A percentile compares a stretch with the other conserved stretches of the same genome.
phyloP scores from a whole-genome alignment of 2,797 vertebrate genomes.

The Tiaroga cobitis region DNA sequence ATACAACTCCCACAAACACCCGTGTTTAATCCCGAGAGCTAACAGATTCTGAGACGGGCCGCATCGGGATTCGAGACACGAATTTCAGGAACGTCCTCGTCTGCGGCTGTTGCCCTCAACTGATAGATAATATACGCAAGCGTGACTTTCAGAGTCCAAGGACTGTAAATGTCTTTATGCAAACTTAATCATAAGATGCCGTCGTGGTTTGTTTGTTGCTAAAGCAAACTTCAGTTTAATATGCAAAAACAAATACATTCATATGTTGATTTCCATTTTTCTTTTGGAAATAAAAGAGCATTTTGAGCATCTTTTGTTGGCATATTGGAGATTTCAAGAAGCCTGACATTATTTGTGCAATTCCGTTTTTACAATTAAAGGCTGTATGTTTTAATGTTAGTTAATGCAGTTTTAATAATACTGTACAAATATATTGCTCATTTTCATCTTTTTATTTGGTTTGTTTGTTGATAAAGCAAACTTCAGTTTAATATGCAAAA shows the following conservation, averaged over 20 bases:
- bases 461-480: too few species aligned
- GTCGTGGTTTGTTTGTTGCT: not conserved
- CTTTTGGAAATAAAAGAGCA: too few species aligned
- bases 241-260: not conserved
- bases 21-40: not conserved
- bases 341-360: not conserved
- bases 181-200: not conserved
- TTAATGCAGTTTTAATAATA: too few species aligned
- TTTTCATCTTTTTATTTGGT: too few species aligned
- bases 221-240: not conserved
- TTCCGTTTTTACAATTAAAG: not conserved
- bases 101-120: not conserved
- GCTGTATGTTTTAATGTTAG: too few species aligned
- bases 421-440: not conserved
- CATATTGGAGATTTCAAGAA: not conserved
- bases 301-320: not conserved
- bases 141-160: constrained; percentile 17
- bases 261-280: not conserved
- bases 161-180: not conserved
- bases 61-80: not conserved
- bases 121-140: not conserved
- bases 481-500: too few species aligned
- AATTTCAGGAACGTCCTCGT: not conserved
- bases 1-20: not conserved
- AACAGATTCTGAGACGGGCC: not conserved